Conservation (phyloP, 2,888 invertebrate species). For the Oligia strigilis region DNA sequence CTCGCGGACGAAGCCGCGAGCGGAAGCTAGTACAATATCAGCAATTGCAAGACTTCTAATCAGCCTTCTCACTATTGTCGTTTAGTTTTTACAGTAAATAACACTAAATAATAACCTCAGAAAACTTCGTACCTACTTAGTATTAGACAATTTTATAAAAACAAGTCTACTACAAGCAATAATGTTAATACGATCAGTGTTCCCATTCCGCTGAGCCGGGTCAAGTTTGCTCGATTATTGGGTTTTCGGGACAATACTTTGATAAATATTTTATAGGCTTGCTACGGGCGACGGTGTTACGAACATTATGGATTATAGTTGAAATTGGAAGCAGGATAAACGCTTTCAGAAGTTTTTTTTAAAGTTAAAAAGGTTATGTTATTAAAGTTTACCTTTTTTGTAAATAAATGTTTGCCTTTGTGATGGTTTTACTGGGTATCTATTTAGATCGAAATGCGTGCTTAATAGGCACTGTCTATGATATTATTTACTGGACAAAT, state of each 20-base stretch:
- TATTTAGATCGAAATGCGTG: not conserved
- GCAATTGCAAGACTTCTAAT: not conserved
- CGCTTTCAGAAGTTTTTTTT: not conserved
- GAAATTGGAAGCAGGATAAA: conserved; percentile 28
- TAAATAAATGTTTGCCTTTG: not conserved
- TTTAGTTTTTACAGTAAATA: not conserved
- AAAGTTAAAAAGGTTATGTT: not conserved
- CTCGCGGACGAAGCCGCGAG: no score
- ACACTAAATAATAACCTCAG: not conserved
- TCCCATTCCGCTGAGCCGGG: conserved; percentile 46
- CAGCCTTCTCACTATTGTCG: not conserved
- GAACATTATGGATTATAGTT: conserved; percentile 7
- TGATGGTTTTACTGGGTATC: not conserved
- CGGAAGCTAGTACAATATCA: not conserved
- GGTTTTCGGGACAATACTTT: conserved; percentile 43
- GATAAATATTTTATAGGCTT: conserved; percentile 61
- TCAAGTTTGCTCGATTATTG: conserved; percentile 56
- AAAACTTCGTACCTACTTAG: not conserved
- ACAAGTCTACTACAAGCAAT: conserved; percentile 11
- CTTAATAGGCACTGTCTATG: not conserved
- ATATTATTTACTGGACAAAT: not conserved
- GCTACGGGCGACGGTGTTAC: conserved; percentile 12
- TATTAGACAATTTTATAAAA: conserved; percentile 18
- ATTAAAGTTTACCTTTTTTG: not conserved
- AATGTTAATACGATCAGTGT: conserved; percentile 48